Evolutionary conservation across 2,113 vertebrate genomes (phyloP).

Genomic region (Ceratotherium simum): DNA sequence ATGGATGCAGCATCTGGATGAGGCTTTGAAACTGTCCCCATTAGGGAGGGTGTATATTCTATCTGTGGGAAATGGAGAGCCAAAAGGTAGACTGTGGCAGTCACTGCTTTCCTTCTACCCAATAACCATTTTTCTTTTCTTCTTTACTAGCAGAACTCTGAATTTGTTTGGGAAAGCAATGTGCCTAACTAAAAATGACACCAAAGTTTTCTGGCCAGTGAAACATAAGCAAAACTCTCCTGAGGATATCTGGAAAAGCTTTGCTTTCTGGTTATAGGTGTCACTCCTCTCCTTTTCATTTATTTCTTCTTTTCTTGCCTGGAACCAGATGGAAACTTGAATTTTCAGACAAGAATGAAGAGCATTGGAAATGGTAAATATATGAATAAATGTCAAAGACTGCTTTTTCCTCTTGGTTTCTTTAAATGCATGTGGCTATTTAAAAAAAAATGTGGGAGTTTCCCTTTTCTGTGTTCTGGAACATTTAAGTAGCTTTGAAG

Average conservation of each 20-base stretch:
- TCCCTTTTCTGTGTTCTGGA: background rate
- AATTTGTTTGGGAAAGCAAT: background rate
- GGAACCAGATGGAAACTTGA: slow-evolving; percentile 35
- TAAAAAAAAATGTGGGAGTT: slow-evolving; percentile 49
- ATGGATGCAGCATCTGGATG: background rate
- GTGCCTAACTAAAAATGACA: background rate
- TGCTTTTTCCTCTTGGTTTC: background rate
- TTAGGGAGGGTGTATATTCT: background rate
- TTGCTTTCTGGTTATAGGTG: background rate
- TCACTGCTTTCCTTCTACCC: background rate
- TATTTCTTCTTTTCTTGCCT: background rate
- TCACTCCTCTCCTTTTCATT: background rate
- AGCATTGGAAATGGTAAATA: slow-evolving; percentile 18
- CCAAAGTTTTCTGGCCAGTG: background rate
- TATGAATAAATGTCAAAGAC: background rate
- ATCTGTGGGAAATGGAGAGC: too few relatives aligned
- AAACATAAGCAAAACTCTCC: background rate
- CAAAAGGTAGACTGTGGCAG: background rate
- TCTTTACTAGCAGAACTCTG: background rate
- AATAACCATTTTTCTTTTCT: background rate
- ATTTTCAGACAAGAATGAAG: background rate
- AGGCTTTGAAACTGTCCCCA: background rate
- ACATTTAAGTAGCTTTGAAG: slow-evolving; percentile 24
- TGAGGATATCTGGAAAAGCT: background rate
- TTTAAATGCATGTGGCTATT: background rate